A percentile compares a stretch with the other conserved stretches of the same genome.
phyloP scores from a whole-genome alignment of 92 coral and sea anemone genomes.

The Blastomussa wellsi region DNA sequence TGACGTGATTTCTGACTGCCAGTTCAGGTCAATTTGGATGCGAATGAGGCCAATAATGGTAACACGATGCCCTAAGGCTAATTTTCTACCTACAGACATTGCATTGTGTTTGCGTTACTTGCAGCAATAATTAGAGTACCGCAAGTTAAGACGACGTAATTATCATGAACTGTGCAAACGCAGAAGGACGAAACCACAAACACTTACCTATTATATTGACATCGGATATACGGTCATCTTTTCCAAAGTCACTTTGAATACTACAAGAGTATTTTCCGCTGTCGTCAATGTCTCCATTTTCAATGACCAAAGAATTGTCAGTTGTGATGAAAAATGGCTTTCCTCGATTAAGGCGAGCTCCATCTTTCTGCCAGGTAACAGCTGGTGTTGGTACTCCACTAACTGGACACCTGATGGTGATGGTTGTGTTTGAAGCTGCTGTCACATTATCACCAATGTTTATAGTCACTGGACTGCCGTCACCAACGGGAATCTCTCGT shows the following conservation, averaged over 20 bases:
- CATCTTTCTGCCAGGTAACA: constrained; percentile 54
- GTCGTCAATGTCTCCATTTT: neutral
- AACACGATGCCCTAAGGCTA: no score
- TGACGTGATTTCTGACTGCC: no score
- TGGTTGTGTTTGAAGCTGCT: constrained; percentile 37
- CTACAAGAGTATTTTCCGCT: constrained; percentile 7
- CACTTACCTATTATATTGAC: neutral
- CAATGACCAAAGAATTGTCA: neutral
- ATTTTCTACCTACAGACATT: neutral
- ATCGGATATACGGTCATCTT: neutral
- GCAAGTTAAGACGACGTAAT: neutral
- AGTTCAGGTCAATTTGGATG: no score
- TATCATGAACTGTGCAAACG: no score
- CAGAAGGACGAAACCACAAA: neutral
- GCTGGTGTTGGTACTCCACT: constrained; percentile 60
- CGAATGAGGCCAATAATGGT: no score
- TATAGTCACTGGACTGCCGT: constrained; percentile 51
- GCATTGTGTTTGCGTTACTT: neutral
- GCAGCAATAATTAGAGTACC: neutral
- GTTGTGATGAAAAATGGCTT: neutral
- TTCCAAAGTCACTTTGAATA: neutral
- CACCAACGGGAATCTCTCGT: constrained; percentile 31
- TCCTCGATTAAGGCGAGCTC: neutral
- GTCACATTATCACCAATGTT: constrained; percentile 59
- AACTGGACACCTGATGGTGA: constrained; percentile 60